Percentiles rank a stretch among this genome's conserved stretches.
Conservation (phyloP, 2,113 vertebrate genomes). For the zebrafish (Danio rerio) region DNA sequence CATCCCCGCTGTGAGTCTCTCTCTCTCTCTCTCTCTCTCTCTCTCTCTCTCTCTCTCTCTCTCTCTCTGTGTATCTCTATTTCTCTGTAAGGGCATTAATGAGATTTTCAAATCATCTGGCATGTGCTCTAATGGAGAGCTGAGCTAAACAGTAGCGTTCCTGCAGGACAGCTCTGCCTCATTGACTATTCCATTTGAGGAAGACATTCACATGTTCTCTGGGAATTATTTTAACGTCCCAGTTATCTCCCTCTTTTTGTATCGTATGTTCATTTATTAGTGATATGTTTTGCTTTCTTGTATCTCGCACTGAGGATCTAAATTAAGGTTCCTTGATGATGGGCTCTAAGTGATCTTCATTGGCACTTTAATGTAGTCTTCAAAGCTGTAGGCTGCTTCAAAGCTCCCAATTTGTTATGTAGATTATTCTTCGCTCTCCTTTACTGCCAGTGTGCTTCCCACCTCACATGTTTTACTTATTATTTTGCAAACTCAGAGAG, state of each 20-base stretch:
- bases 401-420: conserved; percentile 29
- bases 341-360: conserved; percentile 48
- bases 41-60: conserved; percentile 62
- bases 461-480: conserved; percentile 3
- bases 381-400: conserved; percentile 26
- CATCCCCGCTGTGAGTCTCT: conserved; percentile 51
- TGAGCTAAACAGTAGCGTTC: conserved; percentile 69
- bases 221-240: conserved; percentile 69
- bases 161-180: conserved; percentile 70
- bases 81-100: conserved; percentile 74
- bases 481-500: not conserved
- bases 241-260: conserved; percentile 69
- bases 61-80: conserved; percentile 64
- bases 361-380: conserved; percentile 58
- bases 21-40: conserved; percentile 61
- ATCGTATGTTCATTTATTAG: conserved; percentile 77
- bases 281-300: conserved; percentile 71
- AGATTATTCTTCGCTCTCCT: conserved; percentile 24
- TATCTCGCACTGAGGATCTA: conserved; percentile 62
- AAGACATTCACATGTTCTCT: conserved; percentile 61
- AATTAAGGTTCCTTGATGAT: conserved; percentile 70
- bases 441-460: not conserved
- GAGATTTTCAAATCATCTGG: conserved; percentile 80
- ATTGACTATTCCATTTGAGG: conserved; percentile 77
- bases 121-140: conserved; percentile 72